Percentiles rank a stretch among this genome's conserved stretches.
Conservation (phyloP, 2,888 invertebrate species). For the Erebia epiphron region DNA sequence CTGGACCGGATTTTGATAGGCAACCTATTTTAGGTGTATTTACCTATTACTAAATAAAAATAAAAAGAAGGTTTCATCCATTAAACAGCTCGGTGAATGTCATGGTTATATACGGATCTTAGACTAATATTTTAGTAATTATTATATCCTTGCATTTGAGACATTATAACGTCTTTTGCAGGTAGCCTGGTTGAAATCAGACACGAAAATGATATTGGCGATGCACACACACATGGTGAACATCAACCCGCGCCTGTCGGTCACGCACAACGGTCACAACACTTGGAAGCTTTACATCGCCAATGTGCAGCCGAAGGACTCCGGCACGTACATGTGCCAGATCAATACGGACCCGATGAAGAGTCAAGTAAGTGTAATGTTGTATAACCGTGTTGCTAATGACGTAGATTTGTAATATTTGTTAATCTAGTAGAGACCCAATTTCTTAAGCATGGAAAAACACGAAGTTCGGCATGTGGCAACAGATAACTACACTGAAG, state of each 20-base stretch:
- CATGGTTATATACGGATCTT: too few species aligned
- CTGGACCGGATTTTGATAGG: too few species aligned
- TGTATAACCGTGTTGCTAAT: not conserved
- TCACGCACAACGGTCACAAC: slow-evolving; percentile 95
- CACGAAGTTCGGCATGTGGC: too few species aligned
- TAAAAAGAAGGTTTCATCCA: too few species aligned
- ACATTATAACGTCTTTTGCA: slow-evolving; percentile 50
- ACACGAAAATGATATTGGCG: slow-evolving; percentile 93
- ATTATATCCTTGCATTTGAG: not conserved
- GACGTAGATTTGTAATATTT: too few species aligned
- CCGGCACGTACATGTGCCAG: slow-evolving; percentile 97
- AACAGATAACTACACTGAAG: too few species aligned
- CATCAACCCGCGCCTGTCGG: slow-evolving; percentile 91
- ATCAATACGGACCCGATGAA: slow-evolving; percentile 96
- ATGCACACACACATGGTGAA: slow-evolving; percentile 95
- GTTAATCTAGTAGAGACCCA: too few species aligned
- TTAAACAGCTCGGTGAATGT: too few species aligned
- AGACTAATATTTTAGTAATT: too few species aligned
- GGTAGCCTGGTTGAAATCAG: slow-evolving; percentile 97
- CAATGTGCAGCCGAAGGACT: slow-evolving; percentile 94
- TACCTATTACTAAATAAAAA: too few species aligned
- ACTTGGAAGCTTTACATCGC: slow-evolving; percentile 96
- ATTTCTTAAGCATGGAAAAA: too few species aligned
- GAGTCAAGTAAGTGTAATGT: slow-evolving; percentile 86
- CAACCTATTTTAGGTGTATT: too few species aligned